Evolutionary conservation across 2,888 invertebrate species (phyloP).

Genomic region (Stenoptilia bipunctidactyla): DNA sequence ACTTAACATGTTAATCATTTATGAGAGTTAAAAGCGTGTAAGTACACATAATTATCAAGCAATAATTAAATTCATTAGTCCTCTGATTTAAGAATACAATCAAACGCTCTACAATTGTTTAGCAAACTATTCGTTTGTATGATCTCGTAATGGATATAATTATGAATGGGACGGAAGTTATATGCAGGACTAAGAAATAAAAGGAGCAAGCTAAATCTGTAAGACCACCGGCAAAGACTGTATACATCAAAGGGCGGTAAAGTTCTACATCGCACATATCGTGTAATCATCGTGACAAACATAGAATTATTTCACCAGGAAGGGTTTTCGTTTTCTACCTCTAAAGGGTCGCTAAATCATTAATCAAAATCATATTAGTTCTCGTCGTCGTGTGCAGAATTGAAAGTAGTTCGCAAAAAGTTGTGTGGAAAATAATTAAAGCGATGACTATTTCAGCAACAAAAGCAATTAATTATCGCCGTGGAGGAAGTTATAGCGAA

Average conservation of each 20-base stretch:
- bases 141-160: conserved; percentile 43
- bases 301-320: conserved; percentile 30
- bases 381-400: conserved; percentile 1
- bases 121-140: conserved; percentile 31
- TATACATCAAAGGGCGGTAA: conserved; percentile 45
- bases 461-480: not conserved
- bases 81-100: conserved; percentile 19
- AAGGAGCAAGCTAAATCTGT: conserved; percentile 41
- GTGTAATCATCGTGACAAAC: conserved; percentile 49
- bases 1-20: no score
- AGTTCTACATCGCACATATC: conserved; percentile 23
- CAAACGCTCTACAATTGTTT: conserved; percentile 31
- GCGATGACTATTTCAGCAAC: not conserved
- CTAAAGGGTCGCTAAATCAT: conserved; percentile 29
- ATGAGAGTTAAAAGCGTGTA: no score
- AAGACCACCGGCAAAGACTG: conserved; percentile 58
- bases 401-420: not conserved
- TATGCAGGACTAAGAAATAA: conserved; percentile 37
- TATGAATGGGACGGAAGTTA: conserved; percentile 51
- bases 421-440: not conserved
- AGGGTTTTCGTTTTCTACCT: conserved; percentile 20
- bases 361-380: conserved; percentile 30
- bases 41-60: no score
- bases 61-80: no score
- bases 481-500: not conserved